Evolutionary conservation across 2,113 vertebrate genomes (phyloP).

Genomic region (Natator depressus): DNA sequence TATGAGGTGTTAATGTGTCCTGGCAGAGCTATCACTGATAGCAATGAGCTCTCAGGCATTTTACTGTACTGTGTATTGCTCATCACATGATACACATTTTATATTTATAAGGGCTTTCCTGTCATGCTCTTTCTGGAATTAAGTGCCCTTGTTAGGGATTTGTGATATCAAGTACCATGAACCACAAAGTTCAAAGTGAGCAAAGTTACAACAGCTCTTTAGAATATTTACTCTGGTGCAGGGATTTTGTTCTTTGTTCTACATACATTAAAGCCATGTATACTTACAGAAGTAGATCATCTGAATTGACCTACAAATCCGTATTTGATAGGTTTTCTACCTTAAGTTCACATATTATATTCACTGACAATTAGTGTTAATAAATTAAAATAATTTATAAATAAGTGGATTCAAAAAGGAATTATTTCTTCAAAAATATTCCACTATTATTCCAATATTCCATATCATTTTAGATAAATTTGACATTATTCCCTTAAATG

Average conservation of each 20-base stretch:
- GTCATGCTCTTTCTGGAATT: not conserved
- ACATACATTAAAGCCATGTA: accelerated
- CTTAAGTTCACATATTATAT: not conserved
- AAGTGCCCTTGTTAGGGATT: not conserved
- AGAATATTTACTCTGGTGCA: not conserved
- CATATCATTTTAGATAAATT: not conserved
- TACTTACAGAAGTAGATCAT: not conserved
- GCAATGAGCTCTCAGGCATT: not conserved
- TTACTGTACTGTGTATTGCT: no score
- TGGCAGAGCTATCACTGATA: not conserved
- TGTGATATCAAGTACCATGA: not conserved
- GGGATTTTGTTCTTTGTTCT: not conserved
- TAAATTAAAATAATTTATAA: no score
- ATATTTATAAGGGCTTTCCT: not conserved
- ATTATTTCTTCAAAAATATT: no score
- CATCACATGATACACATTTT: not conserved
- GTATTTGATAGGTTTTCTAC: not conserved
- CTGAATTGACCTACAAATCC: not conserved
- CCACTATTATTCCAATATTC: no score
- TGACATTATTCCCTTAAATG: not conserved
- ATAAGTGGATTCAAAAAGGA: no score
- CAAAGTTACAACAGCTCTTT: conserved; percentile 8
- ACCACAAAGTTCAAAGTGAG: accelerated
- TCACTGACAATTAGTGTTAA: no score
- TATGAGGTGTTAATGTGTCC: not conserved